Percentiles rank a stretch among this genome's conserved stretches.
These are phyloP conservation scores for Napeogenes sylphis DNA, from an alignment of 2,888 invertebrate species.

Conservation along the genomic window DNA sequence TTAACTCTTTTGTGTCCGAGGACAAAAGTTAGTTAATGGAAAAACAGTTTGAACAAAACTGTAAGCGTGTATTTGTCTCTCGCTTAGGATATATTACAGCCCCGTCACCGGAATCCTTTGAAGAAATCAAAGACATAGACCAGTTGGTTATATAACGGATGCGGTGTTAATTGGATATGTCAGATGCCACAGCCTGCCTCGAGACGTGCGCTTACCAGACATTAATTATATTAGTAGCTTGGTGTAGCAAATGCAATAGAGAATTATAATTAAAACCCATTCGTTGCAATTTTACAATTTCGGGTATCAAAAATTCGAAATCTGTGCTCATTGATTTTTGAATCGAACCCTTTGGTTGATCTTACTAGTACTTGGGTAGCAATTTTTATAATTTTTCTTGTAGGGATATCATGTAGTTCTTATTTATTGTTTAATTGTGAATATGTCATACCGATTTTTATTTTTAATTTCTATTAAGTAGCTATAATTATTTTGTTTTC, in stretches of 20 bases:
- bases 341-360: too few species aligned
- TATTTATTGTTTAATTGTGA: too few species aligned
- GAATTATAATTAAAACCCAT: conserved; percentile 1
- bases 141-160: conserved; percentile 50
- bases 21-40: background rate
- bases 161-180: conserved; percentile 75
- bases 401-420: too few species aligned
- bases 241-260: conserved; percentile 1
- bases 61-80: background rate
- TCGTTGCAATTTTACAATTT: background rate
- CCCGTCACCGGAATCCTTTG: conserved; percentile 28
- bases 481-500: too few species aligned
- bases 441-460: too few species aligned
- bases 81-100: conserved; percentile 13
- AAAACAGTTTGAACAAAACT: conserved; percentile 1
- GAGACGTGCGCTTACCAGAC: conserved; percentile 63
- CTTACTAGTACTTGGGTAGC: too few species aligned
- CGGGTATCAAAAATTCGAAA: too few species aligned
- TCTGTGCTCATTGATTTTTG: too few species aligned
- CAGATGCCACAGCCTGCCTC: conserved; percentile 70
- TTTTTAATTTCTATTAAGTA: too few species aligned
- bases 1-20: too few species aligned
- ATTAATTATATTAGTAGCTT: conserved; percentile 54
- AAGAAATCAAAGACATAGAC: conserved; percentile 47
- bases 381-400: too few species aligned